Base-by-base conservation (phyloP, 2,888 invertebrate genomes). In the Bhutanitis thaidina region DNA sequence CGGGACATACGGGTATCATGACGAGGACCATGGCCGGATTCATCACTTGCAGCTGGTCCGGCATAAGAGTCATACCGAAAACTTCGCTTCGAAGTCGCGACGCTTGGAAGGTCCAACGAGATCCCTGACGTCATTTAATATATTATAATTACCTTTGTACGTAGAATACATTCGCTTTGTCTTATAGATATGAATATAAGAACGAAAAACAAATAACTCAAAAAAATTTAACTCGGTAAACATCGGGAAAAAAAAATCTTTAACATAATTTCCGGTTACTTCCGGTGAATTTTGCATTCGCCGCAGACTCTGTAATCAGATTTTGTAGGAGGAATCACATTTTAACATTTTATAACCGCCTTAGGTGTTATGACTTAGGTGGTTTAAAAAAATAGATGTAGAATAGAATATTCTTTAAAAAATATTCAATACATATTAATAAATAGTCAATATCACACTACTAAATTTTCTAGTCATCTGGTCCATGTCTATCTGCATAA, bases 21-120 rank as follows among this genome's bases (percentile, higher is more conserved):
- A 93, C 58, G 15, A 95, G 79, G 12, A 95, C 94, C 72, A 95
- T 89, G 0, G 92, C 90, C 0, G 95, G 95, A 74, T 95, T 95
- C 65, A 95, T 86, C 27, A 95, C 94, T 64, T 95, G 95, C 83
- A 96, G 92, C 80, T 96, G 96, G 69, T 96, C 96, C 0, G 96
- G 96, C 73, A 91, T 87, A 43, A 92, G 78, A n/a, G 89, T 80
- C 7, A 84, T 57, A 0, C 88, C 89, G 15, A 84, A 75, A 9
- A 93, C 72, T 58, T 90, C 88, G 20, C 93, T 93, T 47, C 93
- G 90, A 83, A 95, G 92, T 49, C 92, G 86, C 0, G 93, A 93
- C 0, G 94, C 95, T 91, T 95, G 92, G 65, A 95, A 93, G 0
- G 94, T 94, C 95, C 95, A 95, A 34, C 94, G 90, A 1, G 95